phyloP scores from a whole-genome alignment of 2,797 vertebrate species.

The Parauchenoglanis ngamensis region DNA sequence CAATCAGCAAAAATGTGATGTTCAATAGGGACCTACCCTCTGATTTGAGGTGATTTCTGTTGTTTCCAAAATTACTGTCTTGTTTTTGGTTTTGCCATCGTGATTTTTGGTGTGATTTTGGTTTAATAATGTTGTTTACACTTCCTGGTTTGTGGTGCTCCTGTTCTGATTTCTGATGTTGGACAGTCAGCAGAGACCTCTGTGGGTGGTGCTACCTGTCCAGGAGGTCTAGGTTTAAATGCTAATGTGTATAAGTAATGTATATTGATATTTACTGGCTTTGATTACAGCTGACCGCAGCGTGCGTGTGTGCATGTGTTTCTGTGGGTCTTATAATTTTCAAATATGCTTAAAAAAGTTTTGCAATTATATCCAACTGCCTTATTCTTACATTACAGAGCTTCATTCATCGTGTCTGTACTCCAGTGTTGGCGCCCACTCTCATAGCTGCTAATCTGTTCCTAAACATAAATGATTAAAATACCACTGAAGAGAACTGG shows the following conservation, averaged over 20 bases:
- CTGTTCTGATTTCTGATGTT: neutral
- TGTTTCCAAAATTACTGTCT: neutral
- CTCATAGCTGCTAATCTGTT: neutral
- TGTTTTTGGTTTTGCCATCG: neutral
- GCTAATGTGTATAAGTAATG: neutral
- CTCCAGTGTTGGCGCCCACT: neutral
- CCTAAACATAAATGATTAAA: conserved; percentile 11
- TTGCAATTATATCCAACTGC: neutral
- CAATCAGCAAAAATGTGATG: neutral
- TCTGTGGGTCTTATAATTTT: neutral
- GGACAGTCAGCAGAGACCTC: neutral
- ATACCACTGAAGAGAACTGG: neutral
- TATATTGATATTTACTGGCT: neutral
- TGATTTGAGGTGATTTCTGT: neutral
- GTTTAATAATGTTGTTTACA: neutral
- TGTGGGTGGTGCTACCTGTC: neutral
- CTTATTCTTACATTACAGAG: neutral
- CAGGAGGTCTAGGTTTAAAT: neutral
- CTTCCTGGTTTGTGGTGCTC: neutral
- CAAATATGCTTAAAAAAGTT: neutral
- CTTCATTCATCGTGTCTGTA: neutral
- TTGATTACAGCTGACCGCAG: neutral
- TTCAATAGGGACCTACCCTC: neutral
- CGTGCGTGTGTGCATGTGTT: neutral
- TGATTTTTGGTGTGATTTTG: neutral